Evolutionary conservation across 2,113 vertebrate genomes (phyloP).

Genomic region (Smithornis capensis): DNA sequence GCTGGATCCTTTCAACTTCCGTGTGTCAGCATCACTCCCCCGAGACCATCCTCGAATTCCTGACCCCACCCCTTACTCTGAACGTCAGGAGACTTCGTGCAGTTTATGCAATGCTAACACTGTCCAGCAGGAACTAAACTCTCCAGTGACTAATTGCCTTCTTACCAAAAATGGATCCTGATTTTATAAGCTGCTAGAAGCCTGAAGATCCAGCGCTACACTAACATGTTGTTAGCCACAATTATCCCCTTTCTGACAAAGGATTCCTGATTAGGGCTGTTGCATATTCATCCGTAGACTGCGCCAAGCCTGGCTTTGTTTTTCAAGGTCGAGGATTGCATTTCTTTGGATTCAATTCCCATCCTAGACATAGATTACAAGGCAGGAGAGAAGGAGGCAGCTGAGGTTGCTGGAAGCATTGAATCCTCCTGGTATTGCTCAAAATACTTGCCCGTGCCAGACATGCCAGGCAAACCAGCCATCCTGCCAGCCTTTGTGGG

Average conservation of each 20-base stretch:
- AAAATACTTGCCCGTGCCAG: neutral
- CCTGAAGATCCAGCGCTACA: slow-evolving; percentile 5
- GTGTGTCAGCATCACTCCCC: neutral
- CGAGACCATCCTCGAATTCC: neutral
- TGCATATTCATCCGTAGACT: slow-evolving; percentile 50
- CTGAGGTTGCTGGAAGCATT: slow-evolving; percentile 1
- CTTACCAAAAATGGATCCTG: neutral
- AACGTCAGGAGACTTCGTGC: neutral
- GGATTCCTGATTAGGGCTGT: slow-evolving; percentile 41
- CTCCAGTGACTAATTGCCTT: slow-evolving; percentile 26
- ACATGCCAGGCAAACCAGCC: rapidly evolving
- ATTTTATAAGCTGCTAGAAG: slow-evolving; percentile 47
- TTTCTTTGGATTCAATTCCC: slow-evolving; percentile 60
- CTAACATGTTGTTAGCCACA: slow-evolving; percentile 33
- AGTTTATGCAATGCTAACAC: rapidly evolving
- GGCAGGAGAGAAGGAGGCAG: slow-evolving; percentile 13
- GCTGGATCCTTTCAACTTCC: neutral
- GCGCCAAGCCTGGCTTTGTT: slow-evolving; percentile 38
- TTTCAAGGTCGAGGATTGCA: slow-evolving; percentile 64
- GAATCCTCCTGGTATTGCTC: neutral
- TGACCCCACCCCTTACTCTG: neutral
- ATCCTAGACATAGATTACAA: slow-evolving; percentile 49
- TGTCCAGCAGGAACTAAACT: neutral
- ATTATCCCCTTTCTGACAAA: slow-evolving; percentile 47
- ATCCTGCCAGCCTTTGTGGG: neutral